Conservation (phyloP, 2,797 vertebrate species). For the Cottoperca gobio region DNA sequence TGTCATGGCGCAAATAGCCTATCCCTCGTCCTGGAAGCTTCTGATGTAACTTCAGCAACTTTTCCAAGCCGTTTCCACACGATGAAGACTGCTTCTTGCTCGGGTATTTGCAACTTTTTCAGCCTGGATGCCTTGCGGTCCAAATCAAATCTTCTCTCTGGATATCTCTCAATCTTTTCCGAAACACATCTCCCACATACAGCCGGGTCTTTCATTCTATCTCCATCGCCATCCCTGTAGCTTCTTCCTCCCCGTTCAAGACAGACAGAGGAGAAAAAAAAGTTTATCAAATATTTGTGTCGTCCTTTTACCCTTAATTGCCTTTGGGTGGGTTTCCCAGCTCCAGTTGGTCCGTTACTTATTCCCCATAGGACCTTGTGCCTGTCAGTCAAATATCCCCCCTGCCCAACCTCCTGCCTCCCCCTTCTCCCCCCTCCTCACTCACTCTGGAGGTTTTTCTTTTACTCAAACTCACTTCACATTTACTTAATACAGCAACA, state of each 20-base stretch:
- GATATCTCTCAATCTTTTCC: constrained; percentile 16
- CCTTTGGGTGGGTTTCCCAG: constrained; percentile 84
- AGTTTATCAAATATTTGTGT: constrained; percentile 90
- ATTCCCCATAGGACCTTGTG: constrained; percentile 72
- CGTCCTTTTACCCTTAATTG: constrained; percentile 90
- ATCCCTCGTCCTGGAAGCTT: constrained; percentile 16
- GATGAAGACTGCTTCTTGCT: constrained; percentile 26
- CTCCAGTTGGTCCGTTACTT: constrained; percentile 74
- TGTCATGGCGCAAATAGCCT: constrained; percentile 47
- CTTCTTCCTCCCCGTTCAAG: constrained; percentile 44
- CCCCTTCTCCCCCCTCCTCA: constrained; percentile 25
- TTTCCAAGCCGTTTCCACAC: constrained; percentile 36
- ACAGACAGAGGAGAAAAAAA: constrained; percentile 64
- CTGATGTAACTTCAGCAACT: constrained; percentile 34
- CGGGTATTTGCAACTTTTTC: constrained; percentile 37
- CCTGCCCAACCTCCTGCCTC: constrained; percentile 46
- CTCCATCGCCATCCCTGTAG: constrained; percentile 48
- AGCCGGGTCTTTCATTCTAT: constrained; percentile 40
- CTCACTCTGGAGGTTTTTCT: constrained; percentile 59
- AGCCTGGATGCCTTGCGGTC: constrained; percentile 36
- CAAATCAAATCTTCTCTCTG: constrained; percentile 26
- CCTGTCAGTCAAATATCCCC: constrained; percentile 79
- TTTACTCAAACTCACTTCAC: constrained; percentile 34
- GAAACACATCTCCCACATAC: constrained; percentile 6
- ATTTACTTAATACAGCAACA: constrained; percentile 21